Evolutionary conservation across 2,888 invertebrate genomes (phyloP).

Genomic region (Lasioglossum figueresi): DNA sequence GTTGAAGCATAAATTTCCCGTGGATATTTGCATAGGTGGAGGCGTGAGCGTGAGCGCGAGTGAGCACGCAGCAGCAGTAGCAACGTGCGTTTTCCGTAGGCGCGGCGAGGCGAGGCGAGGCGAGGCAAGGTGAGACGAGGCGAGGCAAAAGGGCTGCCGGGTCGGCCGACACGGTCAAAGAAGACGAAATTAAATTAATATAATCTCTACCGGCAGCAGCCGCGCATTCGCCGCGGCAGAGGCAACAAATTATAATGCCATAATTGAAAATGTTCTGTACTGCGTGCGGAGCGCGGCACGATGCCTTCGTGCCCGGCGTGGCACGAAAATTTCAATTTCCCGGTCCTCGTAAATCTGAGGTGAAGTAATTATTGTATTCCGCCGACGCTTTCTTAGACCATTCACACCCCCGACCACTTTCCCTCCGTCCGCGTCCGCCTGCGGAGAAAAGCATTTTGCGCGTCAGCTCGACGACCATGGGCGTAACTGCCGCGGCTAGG

Average conservation of each 20-base stretch:
- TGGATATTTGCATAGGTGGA: slow-evolving; percentile 53
- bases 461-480: slow-evolving; percentile 79
- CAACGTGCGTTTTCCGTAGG: slow-evolving; percentile 33
- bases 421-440: slow-evolving; percentile 30
- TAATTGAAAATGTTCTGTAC: slow-evolving; percentile 82
- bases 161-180: slow-evolving; percentile 76
- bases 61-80: background rate
- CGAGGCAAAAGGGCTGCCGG: slow-evolving; percentile 29
- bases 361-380: slow-evolving; percentile 83
- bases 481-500: slow-evolving; percentile 70
- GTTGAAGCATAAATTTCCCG: slow-evolving; percentile 52
- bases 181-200: slow-evolving; percentile 82
- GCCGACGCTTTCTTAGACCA: slow-evolving; percentile 79
- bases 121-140: background rate
- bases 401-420: slow-evolving; percentile 69
- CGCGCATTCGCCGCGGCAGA: slow-evolving; percentile 69
- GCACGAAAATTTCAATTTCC: slow-evolving; percentile 82
- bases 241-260: slow-evolving; percentile 82
- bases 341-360: slow-evolving; percentile 82
- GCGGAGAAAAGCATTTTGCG: slow-evolving; percentile 74
- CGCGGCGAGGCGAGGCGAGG: background rate
- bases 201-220: slow-evolving; percentile 74
- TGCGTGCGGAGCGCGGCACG: slow-evolving; percentile 61
- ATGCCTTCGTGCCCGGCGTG: slow-evolving; percentile 71
- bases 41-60: background rate